phyloP scores from a whole-genome alignment of 2,888 invertebrate species.

The Hypena proboscidalis region DNA sequence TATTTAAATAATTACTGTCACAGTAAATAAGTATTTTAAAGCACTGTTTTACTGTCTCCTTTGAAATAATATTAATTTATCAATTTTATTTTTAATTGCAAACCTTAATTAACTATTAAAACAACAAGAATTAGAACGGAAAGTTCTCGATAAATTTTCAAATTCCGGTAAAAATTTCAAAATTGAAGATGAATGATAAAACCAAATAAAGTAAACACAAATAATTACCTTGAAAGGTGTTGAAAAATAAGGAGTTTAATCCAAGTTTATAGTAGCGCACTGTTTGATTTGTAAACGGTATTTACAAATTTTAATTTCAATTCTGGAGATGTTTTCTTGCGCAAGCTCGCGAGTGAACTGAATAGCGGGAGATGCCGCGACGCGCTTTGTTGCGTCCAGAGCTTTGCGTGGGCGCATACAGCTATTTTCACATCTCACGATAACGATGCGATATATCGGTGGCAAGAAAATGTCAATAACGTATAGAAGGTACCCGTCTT shows the following conservation, averaged over 20 bases:
- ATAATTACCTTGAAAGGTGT: slow-evolving; percentile 51
- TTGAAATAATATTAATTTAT: no score
- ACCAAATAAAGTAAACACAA: slow-evolving; percentile 9
- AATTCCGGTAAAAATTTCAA: background rate
- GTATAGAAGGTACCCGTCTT: no score
- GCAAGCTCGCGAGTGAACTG: slow-evolving; percentile 76
- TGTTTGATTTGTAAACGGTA: slow-evolving; percentile 19
- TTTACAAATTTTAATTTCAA: no score
- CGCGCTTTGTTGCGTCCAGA: slow-evolving; percentile 69
- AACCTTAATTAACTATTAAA: no score
- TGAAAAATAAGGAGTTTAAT: slow-evolving; percentile 38
- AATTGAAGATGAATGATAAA: background rate
- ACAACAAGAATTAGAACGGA: no score
- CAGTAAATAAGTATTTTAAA: no score
- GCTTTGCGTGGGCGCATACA: slow-evolving; percentile 71
- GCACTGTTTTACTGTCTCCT: no score
- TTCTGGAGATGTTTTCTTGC: slow-evolving; percentile 62
- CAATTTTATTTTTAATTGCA: no score
- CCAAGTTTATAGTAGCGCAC: slow-evolving; percentile 30
- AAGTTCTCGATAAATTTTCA: no score
- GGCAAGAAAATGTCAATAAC: no score
- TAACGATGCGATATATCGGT: no score
- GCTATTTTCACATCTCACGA: slow-evolving; percentile 14
- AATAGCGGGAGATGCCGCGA: slow-evolving; percentile 51
- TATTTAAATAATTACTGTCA: no score